Evolutionary conservation across 2,113 vertebrate species (phyloP).

Genomic region (Heloderma charlesbogerti): DNA sequence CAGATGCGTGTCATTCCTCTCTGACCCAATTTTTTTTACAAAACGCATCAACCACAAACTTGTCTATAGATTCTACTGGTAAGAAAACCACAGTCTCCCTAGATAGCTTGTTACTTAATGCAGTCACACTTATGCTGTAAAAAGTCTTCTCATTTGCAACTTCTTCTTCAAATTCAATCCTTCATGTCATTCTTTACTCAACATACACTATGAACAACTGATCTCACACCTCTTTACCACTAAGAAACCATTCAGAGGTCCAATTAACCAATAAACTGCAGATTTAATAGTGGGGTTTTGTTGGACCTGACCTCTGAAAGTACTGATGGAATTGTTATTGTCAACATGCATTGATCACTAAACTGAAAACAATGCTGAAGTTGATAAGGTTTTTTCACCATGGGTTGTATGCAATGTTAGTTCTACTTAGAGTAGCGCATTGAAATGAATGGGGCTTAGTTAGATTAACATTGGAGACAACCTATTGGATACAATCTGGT

Average conservation of each 20-base stretch:
- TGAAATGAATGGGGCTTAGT: no score
- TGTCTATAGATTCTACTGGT: background rate
- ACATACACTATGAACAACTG: background rate
- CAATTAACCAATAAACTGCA: background rate
- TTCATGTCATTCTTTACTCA: background rate
- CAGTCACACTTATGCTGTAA: background rate
- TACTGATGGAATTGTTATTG: background rate
- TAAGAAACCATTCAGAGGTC: background rate
- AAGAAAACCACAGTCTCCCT: background rate
- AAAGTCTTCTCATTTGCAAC: background rate
- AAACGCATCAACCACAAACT: background rate
- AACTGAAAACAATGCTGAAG: background rate
- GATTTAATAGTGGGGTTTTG: background rate
- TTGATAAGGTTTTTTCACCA: background rate
- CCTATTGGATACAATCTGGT: no score
- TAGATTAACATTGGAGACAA: no score
- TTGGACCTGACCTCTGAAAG: background rate
- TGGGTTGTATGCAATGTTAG: no score
- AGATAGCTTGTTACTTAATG: background rate
- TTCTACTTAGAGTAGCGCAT: no score
- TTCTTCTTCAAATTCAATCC: background rate
- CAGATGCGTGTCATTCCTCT: background rate
- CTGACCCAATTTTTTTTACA: background rate
- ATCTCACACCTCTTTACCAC: background rate
- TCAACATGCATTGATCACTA: background rate